Evolutionary conservation across 2,888 invertebrate species (phyloP).

Genomic region (Galerucella nymphaeae): DNA sequence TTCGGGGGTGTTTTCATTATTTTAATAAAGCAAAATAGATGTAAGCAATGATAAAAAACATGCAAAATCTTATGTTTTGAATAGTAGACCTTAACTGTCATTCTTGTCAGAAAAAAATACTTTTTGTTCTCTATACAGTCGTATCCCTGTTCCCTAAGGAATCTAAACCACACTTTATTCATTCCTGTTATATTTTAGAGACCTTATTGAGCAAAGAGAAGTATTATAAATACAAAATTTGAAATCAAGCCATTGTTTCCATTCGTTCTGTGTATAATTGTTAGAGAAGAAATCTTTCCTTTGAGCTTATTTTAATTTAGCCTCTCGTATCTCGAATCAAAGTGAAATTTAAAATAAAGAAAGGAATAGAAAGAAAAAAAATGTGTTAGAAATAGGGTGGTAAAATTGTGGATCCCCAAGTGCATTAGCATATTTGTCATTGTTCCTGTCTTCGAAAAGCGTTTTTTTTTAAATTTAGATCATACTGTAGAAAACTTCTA

Average conservation of each 20-base stretch:
- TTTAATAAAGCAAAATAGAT: no score
- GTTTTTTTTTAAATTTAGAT: not conserved
- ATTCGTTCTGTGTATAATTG: conserved; percentile 4
- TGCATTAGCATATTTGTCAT: conserved; percentile 14
- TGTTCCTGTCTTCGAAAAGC: not conserved
- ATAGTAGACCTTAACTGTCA: no score
- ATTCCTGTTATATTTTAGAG: conserved; percentile 4
- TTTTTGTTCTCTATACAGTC: no score
- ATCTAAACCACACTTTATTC: not conserved
- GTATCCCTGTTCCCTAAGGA: no score
- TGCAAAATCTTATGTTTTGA: no score
- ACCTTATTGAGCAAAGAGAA: conserved; percentile 14
- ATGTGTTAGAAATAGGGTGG: conserved; percentile 12
- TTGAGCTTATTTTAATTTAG: conserved; percentile 16
- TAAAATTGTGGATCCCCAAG: conserved; percentile 14
- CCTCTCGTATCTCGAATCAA: conserved; percentile 8
- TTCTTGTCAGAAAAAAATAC: no score
- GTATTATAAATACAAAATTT: conserved; percentile 1
- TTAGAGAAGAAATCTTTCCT: not conserved
- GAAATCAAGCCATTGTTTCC: conserved; percentile 11
- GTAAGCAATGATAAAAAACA: no score
- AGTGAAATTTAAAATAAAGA: conserved; percentile 15
- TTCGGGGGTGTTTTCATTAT: no score
- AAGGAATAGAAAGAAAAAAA: conserved; percentile 15
- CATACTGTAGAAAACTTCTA: not conserved